Evolutionary conservation across 2,888 invertebrate genomes (phyloP), one percentile per base, ranked within the genome.

Genomic region (Xanthorhoe spadicearia): DNA sequence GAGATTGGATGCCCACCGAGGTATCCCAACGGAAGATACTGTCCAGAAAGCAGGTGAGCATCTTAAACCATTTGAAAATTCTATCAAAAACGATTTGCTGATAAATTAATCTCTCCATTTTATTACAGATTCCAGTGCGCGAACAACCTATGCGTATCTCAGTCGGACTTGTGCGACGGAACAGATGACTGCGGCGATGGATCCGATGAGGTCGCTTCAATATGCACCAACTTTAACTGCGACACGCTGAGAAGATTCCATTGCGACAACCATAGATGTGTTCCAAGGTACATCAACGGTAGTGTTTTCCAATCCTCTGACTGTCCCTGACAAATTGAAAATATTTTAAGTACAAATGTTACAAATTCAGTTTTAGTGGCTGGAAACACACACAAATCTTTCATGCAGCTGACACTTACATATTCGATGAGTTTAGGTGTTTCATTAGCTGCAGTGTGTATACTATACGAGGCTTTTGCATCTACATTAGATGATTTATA

Each of bases 111-210:
- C 19, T 52, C 17, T 9, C n/a, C 10, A 18, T 66, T 59, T n/a
- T 50, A 28, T 71, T 68, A 15, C 66, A 96, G 96, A 79, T 99
- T 98, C 95, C 97, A 99, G 83, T 99, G 99, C 86, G 94, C 95
- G 64, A 99, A 99, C 86, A 97, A 98, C 82, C 93, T 98, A 52
- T 99, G 99, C 88, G 97, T 99, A 38, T 96, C 97, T 6, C 95
- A 97, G 69, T 95, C 96, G 6, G 98, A 98, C 91, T 94, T 98
- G 13, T 99, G 99, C 86, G 99, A 99, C 83, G 98, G 98, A 46
- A 95, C 96, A 32, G 97, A 98, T 79, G 98, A 98, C 86, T 99
- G 98, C 82, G 97, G 98, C 8, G 99, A 99, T 84, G 96, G 95
- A 38, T 97, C 97, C 0, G 99, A 99, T 83, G 99, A 99, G 87